These are phyloP conservation scores for Hesperia comma DNA, from an alignment of 2,888 invertebrate genomes.

Conservation along the genomic window DNA sequence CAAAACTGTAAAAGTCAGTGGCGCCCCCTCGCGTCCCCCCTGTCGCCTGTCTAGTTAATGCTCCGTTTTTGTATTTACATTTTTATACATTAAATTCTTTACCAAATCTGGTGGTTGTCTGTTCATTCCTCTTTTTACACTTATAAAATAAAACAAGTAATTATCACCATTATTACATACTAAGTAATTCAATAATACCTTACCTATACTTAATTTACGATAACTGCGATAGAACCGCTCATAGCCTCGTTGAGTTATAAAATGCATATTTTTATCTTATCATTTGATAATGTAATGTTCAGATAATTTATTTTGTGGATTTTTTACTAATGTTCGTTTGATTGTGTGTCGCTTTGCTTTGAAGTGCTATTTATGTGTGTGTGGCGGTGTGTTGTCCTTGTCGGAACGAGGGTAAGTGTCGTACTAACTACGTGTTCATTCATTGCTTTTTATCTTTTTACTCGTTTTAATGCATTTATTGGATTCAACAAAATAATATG, in stretches of 20 bases:
- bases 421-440: slow-evolving; percentile 9
- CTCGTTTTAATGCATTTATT: not conserved
- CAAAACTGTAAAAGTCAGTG: too few relatives aligned
- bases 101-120: slow-evolving; percentile 51
- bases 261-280: slow-evolving; percentile 13
- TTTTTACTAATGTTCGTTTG: slow-evolving; percentile 6
- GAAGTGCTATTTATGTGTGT: slow-evolving; percentile 10
- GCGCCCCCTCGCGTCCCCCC: slow-evolving; percentile 6
- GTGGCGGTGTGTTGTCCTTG: slow-evolving; percentile 31
- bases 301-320: slow-evolving; percentile 10
- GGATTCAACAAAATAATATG: too few relatives aligned
- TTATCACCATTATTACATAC: not conserved
- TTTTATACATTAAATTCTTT: slow-evolving; percentile 60
- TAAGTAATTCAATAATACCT: too few relatives aligned
- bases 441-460: slow-evolving; percentile 2
- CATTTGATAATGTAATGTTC: slow-evolving; percentile 10
- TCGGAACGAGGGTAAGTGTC: slow-evolving; percentile 10
- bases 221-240: not conserved
- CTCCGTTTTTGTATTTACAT: slow-evolving; percentile 42
- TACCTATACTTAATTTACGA: not conserved
- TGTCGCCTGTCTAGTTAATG: slow-evolving; percentile 20
- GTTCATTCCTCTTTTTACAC: slow-evolving; percentile 28
- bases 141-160: not conserved
- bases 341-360: slow-evolving; percentile 19
- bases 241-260: not conserved